Conservation (phyloP, 2,888 invertebrate species). For the Herminia tarsipennalis region DNA sequence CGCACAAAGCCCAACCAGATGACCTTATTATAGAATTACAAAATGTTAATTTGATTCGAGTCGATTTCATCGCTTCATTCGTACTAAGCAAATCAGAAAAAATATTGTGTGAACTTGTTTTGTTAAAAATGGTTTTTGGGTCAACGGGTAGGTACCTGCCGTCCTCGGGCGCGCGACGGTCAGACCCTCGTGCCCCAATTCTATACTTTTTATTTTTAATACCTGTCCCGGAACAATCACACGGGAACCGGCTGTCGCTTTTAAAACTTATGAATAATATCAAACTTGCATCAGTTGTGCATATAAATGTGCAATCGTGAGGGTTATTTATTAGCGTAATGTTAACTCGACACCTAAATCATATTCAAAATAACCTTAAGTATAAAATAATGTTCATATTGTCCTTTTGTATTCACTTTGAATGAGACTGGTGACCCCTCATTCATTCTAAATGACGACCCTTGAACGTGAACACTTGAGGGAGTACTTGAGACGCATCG, state of each 20-base stretch:
- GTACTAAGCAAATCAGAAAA: constrained; percentile 41
- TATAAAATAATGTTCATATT: constrained; percentile 11
- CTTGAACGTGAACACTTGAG: constrained; percentile 15
- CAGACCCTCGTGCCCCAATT: constrained; percentile 62
- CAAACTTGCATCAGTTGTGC: constrained; percentile 12
- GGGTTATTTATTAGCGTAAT: constrained; percentile 8
- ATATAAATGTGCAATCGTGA: constrained; percentile 5
- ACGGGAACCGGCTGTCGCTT: constrained; percentile 65
- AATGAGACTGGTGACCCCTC: constrained; percentile 6
- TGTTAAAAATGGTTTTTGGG: constrained; percentile 59
- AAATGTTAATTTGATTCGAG: constrained; percentile 58
- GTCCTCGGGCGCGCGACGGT: constrained; percentile 56
- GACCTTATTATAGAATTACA: constrained; percentile 69
- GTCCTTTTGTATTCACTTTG: constrained; percentile 2
- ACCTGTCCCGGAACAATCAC: constrained; percentile 75
- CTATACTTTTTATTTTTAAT: constrained; percentile 63
- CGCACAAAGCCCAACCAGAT: constrained; percentile 66
- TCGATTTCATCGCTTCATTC: constrained; percentile 29
- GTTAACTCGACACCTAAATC: too few species aligned
- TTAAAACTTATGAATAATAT: constrained; percentile 21
- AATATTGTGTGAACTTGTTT: constrained; percentile 66
- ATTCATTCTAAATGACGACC: constrained; percentile 3
- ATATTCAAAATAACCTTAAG: constrained; percentile 16
- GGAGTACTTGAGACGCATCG: constrained; percentile 18
- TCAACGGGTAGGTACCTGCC: constrained; percentile 72